These are phyloP conservation scores for Dioctria rufipes DNA, from an alignment of 2,888 invertebrate species.

Conservation along the genomic window DNA sequence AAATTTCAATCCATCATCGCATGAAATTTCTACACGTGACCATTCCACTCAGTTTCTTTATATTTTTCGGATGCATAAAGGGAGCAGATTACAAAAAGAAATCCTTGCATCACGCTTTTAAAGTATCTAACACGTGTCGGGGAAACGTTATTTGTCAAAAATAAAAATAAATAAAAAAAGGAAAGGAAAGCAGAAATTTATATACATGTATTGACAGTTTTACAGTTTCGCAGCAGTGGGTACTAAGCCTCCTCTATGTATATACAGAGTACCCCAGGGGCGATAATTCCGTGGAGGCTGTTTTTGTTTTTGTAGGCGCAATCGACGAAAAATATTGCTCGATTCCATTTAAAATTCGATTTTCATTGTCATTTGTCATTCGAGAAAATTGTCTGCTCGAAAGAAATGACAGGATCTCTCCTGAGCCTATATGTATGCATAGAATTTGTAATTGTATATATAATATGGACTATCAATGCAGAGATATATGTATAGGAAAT, in stretches of 20 bases:
- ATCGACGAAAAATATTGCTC: conserved; percentile 31
- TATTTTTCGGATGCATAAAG: too few species aligned
- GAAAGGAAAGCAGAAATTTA: conserved; percentile 1
- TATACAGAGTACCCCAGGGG: conserved; percentile 49
- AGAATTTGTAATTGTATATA: too few species aligned
- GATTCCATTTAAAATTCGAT: conserved; percentile 55
- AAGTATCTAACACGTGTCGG: conserved; percentile 52
- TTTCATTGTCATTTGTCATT: conserved; percentile 54
- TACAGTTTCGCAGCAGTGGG: conserved; percentile 54
- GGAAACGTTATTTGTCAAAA: conserved; percentile 50
- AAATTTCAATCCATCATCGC: conserved; percentile 28
- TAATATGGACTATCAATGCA: too few species aligned
- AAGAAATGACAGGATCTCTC: conserved; percentile 17
- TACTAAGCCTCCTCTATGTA: too few species aligned
- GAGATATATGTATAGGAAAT: too few species aligned
- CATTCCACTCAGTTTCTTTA: neutral
- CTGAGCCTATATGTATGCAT: neutral
- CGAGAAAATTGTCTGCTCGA: conserved; percentile 33
- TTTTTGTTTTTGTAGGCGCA: conserved; percentile 20
- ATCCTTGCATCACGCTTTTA: conserved; percentile 38
- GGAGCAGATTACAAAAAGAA: neutral
- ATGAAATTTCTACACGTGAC: conserved; percentile 40
- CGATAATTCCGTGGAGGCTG: conserved; percentile 41
- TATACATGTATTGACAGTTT: conserved; percentile 56
- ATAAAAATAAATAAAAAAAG: conserved; percentile 34